Conservation (phyloP, 1,140 invertebrate genomes). For the Brachystomella parvula region DNA sequence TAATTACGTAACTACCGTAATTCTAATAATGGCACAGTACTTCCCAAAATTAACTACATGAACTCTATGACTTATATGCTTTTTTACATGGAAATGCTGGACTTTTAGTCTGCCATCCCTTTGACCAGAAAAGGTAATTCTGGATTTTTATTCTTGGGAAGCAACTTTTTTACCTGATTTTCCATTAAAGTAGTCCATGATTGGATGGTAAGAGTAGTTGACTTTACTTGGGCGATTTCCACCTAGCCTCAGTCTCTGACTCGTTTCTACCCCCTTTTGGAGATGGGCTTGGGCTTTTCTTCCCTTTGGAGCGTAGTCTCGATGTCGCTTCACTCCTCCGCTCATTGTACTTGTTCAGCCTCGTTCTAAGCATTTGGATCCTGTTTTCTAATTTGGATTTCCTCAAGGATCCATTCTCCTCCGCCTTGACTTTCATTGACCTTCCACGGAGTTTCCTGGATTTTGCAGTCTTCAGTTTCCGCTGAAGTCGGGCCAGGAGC, state of each 20-base stretch:
- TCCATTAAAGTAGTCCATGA: constrained; percentile 65
- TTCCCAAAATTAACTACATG: too few relatives aligned
- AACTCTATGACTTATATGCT: too few relatives aligned
- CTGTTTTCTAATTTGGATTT: not conserved
- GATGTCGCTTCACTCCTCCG: not conserved
- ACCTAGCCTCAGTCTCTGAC: constrained; percentile 20
- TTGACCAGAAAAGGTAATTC: too few relatives aligned
- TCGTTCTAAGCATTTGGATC: constrained; percentile 7
- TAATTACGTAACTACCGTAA: too few relatives aligned
- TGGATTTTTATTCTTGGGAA: too few relatives aligned
- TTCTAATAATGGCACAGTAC: too few relatives aligned
- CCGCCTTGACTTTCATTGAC: constrained; percentile 1
- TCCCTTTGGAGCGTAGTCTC: not conserved
- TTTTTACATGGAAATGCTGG: too few relatives aligned
- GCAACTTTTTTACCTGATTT: constrained; percentile 8
- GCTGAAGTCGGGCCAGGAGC: not conserved
- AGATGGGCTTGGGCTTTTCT: not conserved
- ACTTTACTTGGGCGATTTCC: constrained; percentile 43
- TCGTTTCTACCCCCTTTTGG: not conserved
- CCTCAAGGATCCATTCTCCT: not conserved
- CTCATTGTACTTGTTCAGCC: constrained; percentile 17
- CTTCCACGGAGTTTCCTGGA: not conserved
- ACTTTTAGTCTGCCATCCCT: too few relatives aligned
- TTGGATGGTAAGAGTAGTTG: constrained; percentile 77
- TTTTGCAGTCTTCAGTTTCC: constrained; percentile 1